Base-by-base conservation (phyloP, 2,888 invertebrate genomes). In the Terebella lapidaria region DNA sequence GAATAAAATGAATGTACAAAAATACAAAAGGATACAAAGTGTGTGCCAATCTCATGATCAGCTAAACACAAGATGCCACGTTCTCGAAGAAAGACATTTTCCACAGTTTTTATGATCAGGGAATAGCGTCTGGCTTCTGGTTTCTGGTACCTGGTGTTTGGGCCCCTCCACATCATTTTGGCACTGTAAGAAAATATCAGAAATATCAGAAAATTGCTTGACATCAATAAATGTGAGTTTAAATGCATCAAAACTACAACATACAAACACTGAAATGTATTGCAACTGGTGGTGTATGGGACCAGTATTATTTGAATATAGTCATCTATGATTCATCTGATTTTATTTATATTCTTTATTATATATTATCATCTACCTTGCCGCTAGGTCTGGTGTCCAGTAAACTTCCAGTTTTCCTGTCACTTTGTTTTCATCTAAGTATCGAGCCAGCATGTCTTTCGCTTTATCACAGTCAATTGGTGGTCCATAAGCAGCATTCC, bases 41-140 rank as follows among this genome's bases (percentile, higher is more conserved):
- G 79, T 27, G 79, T 78, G 27, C 79, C 79, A 29, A 79, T 76
- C 66, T 79, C 79, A 66, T 79, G 79, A 59, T 79, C 74, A 46
- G 74, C 69, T 10, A 79, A 65, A 65, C 78, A 77, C 3, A 67
- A 28, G 28, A 79, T 74, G 3, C 78, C 79, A 5, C 66, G 63
- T 56, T 74, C 71, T 54, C 78, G 63, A 51, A 79, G 64, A 62
- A 72, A 77, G 27, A 68, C 68, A 62, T 79, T 79, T 28, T 35
- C n/a, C 0, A 74, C 69, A 49, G 72, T 72, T 52, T 74, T 77
- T 20, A 79, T 67, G 70, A 77, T 72, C 59, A 79, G 68, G 10
- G 77, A 73, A 60, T 73, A 78, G 46, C 71, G 71, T 20, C 78
- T 57, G 1, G 71, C 71, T 55, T 78, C 78, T 24, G 77, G 78